Evolutionary conservation across 92 coral and sea anemone species (phyloP).

Genomic region (Epizoanthus ramosus): DNA sequence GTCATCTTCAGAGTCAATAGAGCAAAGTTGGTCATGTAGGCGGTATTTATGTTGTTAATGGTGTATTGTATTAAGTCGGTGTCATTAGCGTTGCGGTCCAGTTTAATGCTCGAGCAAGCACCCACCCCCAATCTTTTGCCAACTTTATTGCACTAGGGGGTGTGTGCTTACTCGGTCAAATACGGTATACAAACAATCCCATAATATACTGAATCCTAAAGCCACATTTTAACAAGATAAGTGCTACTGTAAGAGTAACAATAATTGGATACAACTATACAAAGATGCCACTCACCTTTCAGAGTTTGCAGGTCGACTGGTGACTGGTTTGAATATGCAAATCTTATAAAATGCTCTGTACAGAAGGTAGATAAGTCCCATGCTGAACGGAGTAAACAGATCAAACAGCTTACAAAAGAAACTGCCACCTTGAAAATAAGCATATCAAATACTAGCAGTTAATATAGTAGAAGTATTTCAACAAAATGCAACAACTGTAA

Average conservation of each 20-base stretch:
- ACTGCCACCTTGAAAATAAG: slow-evolving; percentile 81
- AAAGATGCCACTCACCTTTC: slow-evolving; percentile 70
- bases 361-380: slow-evolving; percentile 85
- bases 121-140: no score
- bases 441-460: not conserved
- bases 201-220: no score
- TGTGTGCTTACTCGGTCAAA: no score
- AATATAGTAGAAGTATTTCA: not conserved
- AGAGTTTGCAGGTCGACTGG: slow-evolving; percentile 98
- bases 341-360: slow-evolving; percentile 90
- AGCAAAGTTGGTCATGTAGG: no score
- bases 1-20: no score
- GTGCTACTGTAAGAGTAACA: not conserved
- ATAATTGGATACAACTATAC: not conserved
- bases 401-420: slow-evolving; percentile 95
- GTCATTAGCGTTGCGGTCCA: no score
- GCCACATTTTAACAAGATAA: no score
- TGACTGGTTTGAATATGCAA: slow-evolving; percentile 89
- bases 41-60: no score
- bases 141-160: no score
- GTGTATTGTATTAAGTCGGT: no score
- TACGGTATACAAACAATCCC: no score
- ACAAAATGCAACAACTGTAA: not conserved
- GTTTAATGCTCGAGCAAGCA: no score
- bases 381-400: slow-evolving; percentile 88